Conservation (phyloP, 92 coral and sea anemone species). For the Paramuricea clavata region DNA sequence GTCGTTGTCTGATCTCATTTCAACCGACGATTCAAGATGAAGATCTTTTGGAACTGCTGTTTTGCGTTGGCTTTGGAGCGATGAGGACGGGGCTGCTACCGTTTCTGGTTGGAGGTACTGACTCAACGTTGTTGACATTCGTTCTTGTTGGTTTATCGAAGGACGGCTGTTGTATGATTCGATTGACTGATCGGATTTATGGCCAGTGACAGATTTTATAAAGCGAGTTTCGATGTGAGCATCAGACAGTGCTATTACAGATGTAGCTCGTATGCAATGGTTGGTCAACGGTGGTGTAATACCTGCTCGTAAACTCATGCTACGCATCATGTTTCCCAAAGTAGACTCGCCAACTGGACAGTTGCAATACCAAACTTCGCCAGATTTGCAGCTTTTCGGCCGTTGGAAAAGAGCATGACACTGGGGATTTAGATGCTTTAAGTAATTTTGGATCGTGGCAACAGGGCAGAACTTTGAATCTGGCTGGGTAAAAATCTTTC, state of each 20-base stretch:
- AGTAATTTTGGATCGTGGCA: slow-evolving; percentile 44
- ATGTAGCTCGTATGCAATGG: slow-evolving; percentile 59
- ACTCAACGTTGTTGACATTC: slow-evolving; percentile 33
- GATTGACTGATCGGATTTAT: slow-evolving; percentile 50
- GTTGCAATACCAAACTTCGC: slow-evolving; percentile 54
- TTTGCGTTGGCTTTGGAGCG: not conserved
- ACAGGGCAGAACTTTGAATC: slow-evolving; percentile 67
- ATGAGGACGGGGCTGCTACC: not conserved
- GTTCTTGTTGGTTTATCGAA: slow-evolving; percentile 45
- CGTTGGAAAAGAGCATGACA: slow-evolving; percentile 62
- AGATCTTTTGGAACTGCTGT: not conserved
- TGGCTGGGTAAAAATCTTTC: slow-evolving; percentile 57
- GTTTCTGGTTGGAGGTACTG: not conserved
- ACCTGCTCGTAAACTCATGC: slow-evolving; percentile 44
- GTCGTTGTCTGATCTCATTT: not conserved
- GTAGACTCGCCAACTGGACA: slow-evolving; percentile 59
- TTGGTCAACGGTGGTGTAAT: slow-evolving; percentile 49
- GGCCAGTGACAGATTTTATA: slow-evolving; percentile 61
- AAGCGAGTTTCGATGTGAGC: slow-evolving; percentile 47
- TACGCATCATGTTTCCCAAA: slow-evolving; percentile 32
- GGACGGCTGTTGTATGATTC: slow-evolving; percentile 70
- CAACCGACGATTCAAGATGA: not conserved
- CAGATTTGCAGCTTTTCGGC: slow-evolving; percentile 35
- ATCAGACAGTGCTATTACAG: slow-evolving; percentile 51
- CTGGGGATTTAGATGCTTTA: slow-evolving; percentile 54